Evolutionary conservation across 2,888 invertebrate genomes (phyloP), one percentile per base, ranked within the genome.

Genomic region (Celastrina argiolus): DNA sequence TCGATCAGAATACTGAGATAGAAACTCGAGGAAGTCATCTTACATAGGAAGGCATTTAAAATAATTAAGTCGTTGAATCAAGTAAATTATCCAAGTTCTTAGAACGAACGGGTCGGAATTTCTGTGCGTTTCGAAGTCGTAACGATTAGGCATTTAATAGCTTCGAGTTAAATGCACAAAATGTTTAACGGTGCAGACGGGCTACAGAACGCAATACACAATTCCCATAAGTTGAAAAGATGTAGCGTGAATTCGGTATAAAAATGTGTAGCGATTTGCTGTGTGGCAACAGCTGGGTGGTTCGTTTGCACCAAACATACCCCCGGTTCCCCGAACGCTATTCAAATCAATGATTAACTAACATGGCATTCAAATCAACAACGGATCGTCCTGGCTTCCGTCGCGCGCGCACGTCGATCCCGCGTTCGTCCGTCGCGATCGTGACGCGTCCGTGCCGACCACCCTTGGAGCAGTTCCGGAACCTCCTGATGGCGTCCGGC

Each of bases 1-100:
- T 51, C 10, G 51, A 51, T 51, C 18, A 22, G 31, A 31, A 31
- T 31, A 0, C 12, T 51, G 6, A 51, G 51, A 51, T 51, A 51
- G 22, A 51, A 22, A 51, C 51, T 51, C 12, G 4, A 51, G 51
- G 22, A 51, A 51, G 26, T 51, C 51, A 51, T 51, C 51, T 22
- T 51, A 51, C 51, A 51, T 51, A 26, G 51, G 51, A 12, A 51
- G 51, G 22, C 51, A 51, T 51, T 51, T 51, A 51, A 51, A 51
- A 51, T 51, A 51, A 51, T 51, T 51, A 51, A 51, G 51, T 51
- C 51, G 51, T 51, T 51, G 51, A 51, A 51, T 51, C 51, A 26
- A 51, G 51, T 51, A 26, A 51, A 51, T 51, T 51, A 5, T 4
- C 26, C 10, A 26, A 12, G 51, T 51, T 51, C 51, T 51, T 12